Percentiles rank a stretch among this genome's conserved stretches.
phyloP scores from a whole-genome alignment of 1,140 invertebrate genomes.

The Dreissena polymorpha region DNA sequence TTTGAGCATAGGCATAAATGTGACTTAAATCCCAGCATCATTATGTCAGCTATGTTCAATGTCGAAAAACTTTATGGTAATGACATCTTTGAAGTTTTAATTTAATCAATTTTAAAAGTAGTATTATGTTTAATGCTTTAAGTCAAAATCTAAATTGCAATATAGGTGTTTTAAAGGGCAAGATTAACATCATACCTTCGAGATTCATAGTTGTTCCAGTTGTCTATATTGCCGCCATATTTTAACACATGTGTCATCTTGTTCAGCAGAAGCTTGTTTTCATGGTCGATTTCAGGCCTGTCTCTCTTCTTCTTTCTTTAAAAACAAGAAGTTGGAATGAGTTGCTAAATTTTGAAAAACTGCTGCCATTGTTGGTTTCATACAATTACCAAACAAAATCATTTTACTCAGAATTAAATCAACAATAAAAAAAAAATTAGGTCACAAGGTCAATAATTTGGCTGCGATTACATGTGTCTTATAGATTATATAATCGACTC shows the following conservation, averaged over 20 bases:
- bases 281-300: conserved; percentile 71
- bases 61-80: no score
- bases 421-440: no score
- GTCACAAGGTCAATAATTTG: no score
- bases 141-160: background rate
- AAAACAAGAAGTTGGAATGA: conserved; percentile 14
- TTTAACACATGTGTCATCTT: conserved; percentile 73
- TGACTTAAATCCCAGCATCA: no score
- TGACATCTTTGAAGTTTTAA: no score
- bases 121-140: no score
- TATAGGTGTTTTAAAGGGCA: background rate
- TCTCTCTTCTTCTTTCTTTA: conserved; percentile 72
- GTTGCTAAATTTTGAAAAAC: background rate
- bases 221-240: conserved; percentile 64
- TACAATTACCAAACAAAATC: background rate
- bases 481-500: no score
- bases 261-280: conserved; percentile 71
- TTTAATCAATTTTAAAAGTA: no score
- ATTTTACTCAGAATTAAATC: background rate
- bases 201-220: conserved; percentile 71
- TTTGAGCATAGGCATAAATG: no score
- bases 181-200: conserved; percentile 56
- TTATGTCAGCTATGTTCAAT: no score
- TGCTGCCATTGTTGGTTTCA: background rate
- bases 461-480: no score